Base-by-base conservation (phyloP, 2,113 vertebrate genomes). In the Xiphias gladius region DNA sequence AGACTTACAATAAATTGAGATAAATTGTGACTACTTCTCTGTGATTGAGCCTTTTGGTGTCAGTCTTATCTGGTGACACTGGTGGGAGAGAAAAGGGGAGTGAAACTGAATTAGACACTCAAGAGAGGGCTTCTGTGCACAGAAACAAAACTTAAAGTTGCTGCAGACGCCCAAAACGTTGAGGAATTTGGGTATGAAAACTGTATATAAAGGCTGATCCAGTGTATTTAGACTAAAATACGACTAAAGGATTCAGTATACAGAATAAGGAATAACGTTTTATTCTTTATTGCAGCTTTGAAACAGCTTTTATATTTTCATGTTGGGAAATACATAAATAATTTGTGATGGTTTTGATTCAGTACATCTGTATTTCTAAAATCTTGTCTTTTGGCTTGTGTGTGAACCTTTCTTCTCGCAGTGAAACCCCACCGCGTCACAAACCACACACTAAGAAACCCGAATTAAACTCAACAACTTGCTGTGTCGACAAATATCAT, bases 131-230 rank as follows among this genome's bases (percentile, higher is more conserved):
- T n/a, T 26, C 65, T 22, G 24, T 50, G 12, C 12, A 12, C 24
- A 24, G 73, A 82, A 69, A 54, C 22, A 35, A 82, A 77, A 84
- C 32, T 19, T 58, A 70, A 58, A 43, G 26, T 16, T 3, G 0
- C 48, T 12, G 48, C 11, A 48, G 69, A 73, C 48, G 26, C 1
- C n/a, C 1, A 11, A 37, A n/a, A 50, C 0, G n/a, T 52, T 20
- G 2, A 59, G 41, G 68, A 82, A 82, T 52, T 19, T 22, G 14
- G 16, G 2, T 2, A 2, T 50, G 1, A 8, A 22, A 20, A 52
- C 12, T 39, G 37, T 9, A 8, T 39, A 16, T 16, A 46, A 46
- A 16, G 3, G 41, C 41, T 43, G 41, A 10, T 43, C 12, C 5
- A 30, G 26, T 58, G 7, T 58, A 20, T 37, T 37, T 74, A 26